These are phyloP conservation scores for Thalassophryne amazonica DNA, from an alignment of 2,797 vertebrate genomes.

Conservation along the genomic window DNA sequence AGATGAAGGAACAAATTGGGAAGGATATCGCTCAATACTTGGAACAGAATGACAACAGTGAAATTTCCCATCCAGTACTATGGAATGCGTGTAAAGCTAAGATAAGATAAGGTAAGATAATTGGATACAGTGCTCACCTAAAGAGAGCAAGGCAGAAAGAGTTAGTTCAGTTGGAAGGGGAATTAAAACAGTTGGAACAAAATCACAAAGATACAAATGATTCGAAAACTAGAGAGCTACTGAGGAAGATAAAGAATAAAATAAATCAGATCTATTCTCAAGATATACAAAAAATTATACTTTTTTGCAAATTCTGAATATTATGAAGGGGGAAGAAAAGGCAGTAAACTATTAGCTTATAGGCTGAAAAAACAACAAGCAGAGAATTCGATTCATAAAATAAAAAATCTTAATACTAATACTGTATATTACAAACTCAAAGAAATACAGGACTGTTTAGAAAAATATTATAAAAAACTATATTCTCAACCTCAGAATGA, in stretches of 20 bases:
- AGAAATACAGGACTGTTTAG: slow-evolving; percentile 6
- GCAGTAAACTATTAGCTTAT: slow-evolving; percentile 1
- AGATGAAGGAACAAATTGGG: background rate
- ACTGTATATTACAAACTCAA: background rate
- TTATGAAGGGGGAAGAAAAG: slow-evolving; percentile 1
- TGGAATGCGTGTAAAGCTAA: background rate
- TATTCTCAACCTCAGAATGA: background rate
- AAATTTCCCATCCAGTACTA: too few species aligned
- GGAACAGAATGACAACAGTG: too few species aligned
- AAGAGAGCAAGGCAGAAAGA: background rate
- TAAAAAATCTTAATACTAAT: background rate
- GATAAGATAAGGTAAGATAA: too few species aligned
- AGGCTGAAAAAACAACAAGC: slow-evolving; percentile 14
- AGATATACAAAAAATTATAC: background rate
- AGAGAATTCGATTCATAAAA: slow-evolving; percentile 15
- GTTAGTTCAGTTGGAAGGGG: background rate
- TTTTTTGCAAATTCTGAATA: slow-evolving; percentile 3
- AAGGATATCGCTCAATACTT: background rate
- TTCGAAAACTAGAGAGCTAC: background rate
- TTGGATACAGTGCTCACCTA: background rate
- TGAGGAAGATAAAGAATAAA: slow-evolving; percentile 1
- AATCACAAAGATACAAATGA: background rate
- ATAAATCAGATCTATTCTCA: background rate
- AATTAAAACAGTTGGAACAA: background rate
- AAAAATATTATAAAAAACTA: background rate